These are phyloP conservation scores for Drosophila sucinea DNA, from an alignment of 1,140 invertebrate species.

Conservation along the genomic window DNA sequence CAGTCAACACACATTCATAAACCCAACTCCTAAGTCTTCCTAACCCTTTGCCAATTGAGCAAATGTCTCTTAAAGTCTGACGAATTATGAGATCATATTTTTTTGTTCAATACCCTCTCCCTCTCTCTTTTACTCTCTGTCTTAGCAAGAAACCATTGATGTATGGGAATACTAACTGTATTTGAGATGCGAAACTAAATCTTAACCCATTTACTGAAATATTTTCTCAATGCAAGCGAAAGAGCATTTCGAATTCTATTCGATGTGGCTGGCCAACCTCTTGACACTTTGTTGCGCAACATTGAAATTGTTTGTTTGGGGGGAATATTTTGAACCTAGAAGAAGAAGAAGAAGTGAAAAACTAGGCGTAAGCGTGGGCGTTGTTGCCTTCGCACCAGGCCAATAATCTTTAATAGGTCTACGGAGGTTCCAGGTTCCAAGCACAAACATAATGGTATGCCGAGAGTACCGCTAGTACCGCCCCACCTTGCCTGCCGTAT, in stretches of 20 bases:
- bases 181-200: background rate
- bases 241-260: conserved; percentile 20
- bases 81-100: conserved; percentile 2
- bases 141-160: background rate
- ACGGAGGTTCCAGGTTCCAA: conserved; percentile 20
- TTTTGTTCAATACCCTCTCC: background rate
- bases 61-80: background rate
- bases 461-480: conserved; percentile 12
- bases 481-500: conserved; percentile 18
- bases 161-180: background rate
- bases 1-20: conserved; percentile 9
- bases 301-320: conserved; percentile 10
- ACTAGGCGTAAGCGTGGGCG: conserved; percentile 43
- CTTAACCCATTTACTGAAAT: background rate
- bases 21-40: background rate
- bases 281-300: conserved; percentile 67
- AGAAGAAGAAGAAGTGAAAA: background rate
- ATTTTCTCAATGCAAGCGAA: background rate
- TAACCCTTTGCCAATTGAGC: conserved; percentile 38
- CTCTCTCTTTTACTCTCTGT: too few species aligned
- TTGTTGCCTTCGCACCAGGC: conserved; percentile 56
- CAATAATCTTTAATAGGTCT: conserved; percentile 69
- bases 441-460: conserved; percentile 9
- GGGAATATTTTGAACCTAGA: background rate
- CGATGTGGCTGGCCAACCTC: too few species aligned